phyloP scores from a whole-genome alignment of 2,797 vertebrate species.

The Synanceia verrucosa region DNA sequence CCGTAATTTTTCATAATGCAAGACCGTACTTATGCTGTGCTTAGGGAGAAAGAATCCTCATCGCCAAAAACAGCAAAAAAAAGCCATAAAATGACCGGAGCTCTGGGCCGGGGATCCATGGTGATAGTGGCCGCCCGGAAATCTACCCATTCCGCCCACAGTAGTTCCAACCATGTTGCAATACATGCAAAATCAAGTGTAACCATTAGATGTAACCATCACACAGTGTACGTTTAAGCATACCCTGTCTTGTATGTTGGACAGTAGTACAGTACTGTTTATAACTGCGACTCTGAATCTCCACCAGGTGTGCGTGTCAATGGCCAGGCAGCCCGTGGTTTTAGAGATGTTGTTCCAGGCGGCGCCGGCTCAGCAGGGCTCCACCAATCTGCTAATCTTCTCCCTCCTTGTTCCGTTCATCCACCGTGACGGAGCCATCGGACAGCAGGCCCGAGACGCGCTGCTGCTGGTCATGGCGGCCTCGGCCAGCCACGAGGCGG shows the following conservation, averaged over 20 bases:
- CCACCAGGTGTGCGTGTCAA: slow-evolving; percentile 87
- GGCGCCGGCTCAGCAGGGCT: slow-evolving; percentile 84
- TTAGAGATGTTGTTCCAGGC: slow-evolving; percentile 92
- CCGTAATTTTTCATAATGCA: too few relatives aligned
- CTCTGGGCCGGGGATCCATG: too few relatives aligned
- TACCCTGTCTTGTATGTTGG: not conserved
- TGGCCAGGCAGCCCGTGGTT: slow-evolving; percentile 90
- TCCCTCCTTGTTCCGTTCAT: slow-evolving; percentile 96
- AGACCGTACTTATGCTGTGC: too few relatives aligned
- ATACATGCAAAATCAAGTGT: too few relatives aligned
- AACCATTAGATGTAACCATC: too few relatives aligned
- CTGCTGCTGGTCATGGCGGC: slow-evolving; percentile 96
- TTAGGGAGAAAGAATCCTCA: too few relatives aligned
- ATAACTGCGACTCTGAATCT: not conserved
- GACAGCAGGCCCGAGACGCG: slow-evolving; percentile 94
- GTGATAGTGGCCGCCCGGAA: too few relatives aligned
- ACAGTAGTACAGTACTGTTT: fast-evolving
- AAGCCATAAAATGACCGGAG: too few relatives aligned
- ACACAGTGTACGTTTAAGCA: too few relatives aligned
- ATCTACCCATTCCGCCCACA: too few relatives aligned
- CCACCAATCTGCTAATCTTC: slow-evolving; percentile 93
- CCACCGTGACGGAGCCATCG: slow-evolving; percentile 92
- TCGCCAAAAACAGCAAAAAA: too few relatives aligned
- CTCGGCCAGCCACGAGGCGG: slow-evolving; percentile 86
- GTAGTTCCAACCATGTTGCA: too few relatives aligned